Percentiles rank a stretch among this genome's conserved stretches.
phyloP scores from a whole-genome alignment of 2,797 vertebrate species.

The Leucoraja ocellata region DNA sequence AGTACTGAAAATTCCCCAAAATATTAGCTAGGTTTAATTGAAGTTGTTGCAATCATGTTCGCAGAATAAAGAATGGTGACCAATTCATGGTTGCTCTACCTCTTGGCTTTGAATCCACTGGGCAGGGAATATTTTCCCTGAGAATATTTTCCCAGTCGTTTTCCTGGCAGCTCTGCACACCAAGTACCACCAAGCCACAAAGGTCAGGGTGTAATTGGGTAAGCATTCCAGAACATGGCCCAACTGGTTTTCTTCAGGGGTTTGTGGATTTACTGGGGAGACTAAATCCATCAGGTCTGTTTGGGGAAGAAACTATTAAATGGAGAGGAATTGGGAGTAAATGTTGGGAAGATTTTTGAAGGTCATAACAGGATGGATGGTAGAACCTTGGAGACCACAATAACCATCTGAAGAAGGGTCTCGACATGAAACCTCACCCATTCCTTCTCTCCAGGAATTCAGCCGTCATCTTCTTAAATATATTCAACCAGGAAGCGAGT shows the following conservation, averaged over 20 bases:
- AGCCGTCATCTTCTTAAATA: no score
- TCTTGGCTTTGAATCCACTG: background rate
- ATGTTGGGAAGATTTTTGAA: background rate
- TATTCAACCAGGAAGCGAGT: no score
- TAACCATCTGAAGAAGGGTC: background rate
- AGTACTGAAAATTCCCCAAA: background rate
- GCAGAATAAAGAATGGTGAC: background rate
- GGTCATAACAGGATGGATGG: background rate
- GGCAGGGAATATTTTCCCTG: background rate
- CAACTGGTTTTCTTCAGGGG: background rate
- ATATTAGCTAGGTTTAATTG: background rate
- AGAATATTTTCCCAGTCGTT: background rate
- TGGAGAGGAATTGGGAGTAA: background rate
- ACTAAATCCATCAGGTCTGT: background rate
- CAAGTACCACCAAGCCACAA: background rate
- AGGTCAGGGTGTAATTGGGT: background rate
- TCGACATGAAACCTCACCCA: no score
- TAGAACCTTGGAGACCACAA: background rate
- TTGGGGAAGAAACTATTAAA: background rate
- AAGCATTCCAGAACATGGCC: background rate
- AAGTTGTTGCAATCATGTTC: background rate
- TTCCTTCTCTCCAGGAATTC: no score
- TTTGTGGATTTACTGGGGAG: background rate
- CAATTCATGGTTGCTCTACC: background rate
- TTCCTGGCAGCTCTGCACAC: background rate